A percentile compares a stretch with the other conserved stretches of the same genome.
Conservation (phyloP, 2,888 invertebrate genomes). For the Cryptocephalus primarius region DNA sequence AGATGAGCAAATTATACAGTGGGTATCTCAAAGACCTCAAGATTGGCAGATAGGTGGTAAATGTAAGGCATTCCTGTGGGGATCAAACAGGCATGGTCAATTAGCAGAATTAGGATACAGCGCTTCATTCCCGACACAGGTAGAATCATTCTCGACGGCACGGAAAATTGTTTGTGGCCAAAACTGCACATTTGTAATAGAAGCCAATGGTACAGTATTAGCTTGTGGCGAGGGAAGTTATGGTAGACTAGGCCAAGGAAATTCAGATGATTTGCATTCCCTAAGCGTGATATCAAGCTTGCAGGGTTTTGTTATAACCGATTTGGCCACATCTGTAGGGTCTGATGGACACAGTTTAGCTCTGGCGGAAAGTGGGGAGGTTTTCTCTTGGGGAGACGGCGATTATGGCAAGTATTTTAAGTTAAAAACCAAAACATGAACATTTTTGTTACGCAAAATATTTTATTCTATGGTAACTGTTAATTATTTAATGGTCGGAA, state of each 20-base stretch:
- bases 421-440: neutral
- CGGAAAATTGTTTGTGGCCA: slow-evolving; percentile 53
- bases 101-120: slow-evolving; percentile 42
- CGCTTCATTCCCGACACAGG: slow-evolving; percentile 34
- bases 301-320: slow-evolving; percentile 53
- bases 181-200: slow-evolving; percentile 53
- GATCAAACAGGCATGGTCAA: slow-evolving; percentile 52
- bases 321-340: slow-evolving; percentile 50
- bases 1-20: slow-evolving; percentile 50
- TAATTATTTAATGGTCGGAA: too few relatives aligned
- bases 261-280: slow-evolving; percentile 49
- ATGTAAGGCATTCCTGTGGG: slow-evolving; percentile 50
- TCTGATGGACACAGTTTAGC: slow-evolving; percentile 56
- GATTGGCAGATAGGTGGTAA: slow-evolving; percentile 56
- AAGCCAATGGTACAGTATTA: slow-evolving; percentile 47
- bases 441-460: neutral
- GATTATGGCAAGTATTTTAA: slow-evolving; percentile 48
- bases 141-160: slow-evolving; percentile 41
- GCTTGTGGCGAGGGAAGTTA: slow-evolving; percentile 57
- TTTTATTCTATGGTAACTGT: too few relatives aligned
- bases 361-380: slow-evolving; percentile 53
- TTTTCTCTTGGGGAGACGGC: slow-evolving; percentile 56
- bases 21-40: slow-evolving; percentile 48
- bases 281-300: slow-evolving; percentile 47
- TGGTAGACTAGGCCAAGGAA: slow-evolving; percentile 50